Percentiles rank a stretch among this genome's conserved stretches.
These are phyloP conservation scores for Limanda limanda DNA, from an alignment of 2,113 vertebrate genomes.

Conservation along the genomic window DNA sequence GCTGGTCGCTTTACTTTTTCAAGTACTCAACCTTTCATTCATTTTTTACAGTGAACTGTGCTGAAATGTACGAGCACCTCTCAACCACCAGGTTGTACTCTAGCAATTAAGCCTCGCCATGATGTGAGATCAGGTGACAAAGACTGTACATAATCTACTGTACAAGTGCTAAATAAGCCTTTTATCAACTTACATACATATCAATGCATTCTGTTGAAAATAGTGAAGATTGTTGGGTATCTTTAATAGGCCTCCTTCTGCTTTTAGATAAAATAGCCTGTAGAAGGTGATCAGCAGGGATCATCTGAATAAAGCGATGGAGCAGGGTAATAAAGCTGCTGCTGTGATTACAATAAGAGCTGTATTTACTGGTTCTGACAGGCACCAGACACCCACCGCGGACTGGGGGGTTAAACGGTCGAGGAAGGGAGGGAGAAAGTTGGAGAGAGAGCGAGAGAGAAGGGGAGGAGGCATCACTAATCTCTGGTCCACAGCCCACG, in stretches of 20 bases:
- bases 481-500: conserved; percentile 23
- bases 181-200: conserved; percentile 14
- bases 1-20: too few relatives aligned
- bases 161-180: not conserved
- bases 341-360: conserved; percentile 58
- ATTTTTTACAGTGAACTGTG: too few relatives aligned
- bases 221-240: not conserved
- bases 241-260: not conserved
- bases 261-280: conserved; percentile 23
- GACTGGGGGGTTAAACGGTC: conserved; percentile 9
- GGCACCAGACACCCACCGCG: conserved; percentile 53
- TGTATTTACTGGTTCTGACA: conserved; percentile 61
- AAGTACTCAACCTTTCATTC: too few relatives aligned
- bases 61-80: not conserved
- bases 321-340: conserved; percentile 48
- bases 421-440: not conserved
- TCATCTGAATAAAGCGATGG: conserved; percentile 25
- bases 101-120: not conserved
- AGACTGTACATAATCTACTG: not conserved
- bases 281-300: conserved; percentile 37
- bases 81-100: conserved; percentile 52
- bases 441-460: not conserved
- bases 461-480: conserved; percentile 15
- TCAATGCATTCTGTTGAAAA: conserved; percentile 9
- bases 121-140: not conserved